Evolutionary conservation across 2,888 invertebrate species (phyloP).

Genomic region (Pinctada fucata): DNA sequence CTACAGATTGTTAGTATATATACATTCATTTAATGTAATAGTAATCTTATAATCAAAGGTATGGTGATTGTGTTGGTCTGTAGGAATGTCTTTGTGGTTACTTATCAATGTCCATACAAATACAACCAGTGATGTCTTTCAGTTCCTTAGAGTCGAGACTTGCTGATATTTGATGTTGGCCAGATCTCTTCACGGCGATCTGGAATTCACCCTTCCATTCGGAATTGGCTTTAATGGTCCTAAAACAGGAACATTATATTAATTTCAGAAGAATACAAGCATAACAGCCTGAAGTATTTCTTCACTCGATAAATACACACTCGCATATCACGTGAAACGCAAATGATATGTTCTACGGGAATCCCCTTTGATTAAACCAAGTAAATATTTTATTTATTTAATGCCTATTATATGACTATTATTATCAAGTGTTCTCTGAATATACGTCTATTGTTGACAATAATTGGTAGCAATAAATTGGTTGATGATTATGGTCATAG

Average conservation of each 20-base stretch:
- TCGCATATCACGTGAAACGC: not conserved
- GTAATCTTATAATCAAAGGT: too few relatives aligned
- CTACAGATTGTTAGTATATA: too few relatives aligned
- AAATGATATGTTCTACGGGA: not conserved
- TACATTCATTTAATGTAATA: too few relatives aligned
- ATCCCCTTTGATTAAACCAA: too few relatives aligned
- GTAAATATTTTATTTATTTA: too few relatives aligned
- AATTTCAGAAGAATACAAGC: not conserved
- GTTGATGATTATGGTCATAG: too few relatives aligned
- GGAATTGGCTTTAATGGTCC: not conserved
- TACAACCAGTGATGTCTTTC: constrained; percentile 18
- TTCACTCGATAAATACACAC: not conserved
- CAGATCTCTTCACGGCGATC: constrained; percentile 3
- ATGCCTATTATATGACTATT: too few relatives aligned
- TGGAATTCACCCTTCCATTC: constrained; percentile 13
- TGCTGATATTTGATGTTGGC: constrained; percentile 5
- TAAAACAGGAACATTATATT: not conserved
- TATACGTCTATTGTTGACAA: too few relatives aligned
- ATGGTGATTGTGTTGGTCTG: too few relatives aligned
- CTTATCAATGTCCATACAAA: not conserved
- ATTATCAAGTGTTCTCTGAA: too few relatives aligned
- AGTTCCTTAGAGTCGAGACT: constrained; percentile 21
- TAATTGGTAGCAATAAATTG: too few relatives aligned
- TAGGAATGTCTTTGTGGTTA: not conserved
- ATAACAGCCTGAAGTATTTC: not conserved